These are phyloP conservation scores for Molossus molossus DNA, from an alignment of 2,797 vertebrate species.

Conservation along the genomic window DNA sequence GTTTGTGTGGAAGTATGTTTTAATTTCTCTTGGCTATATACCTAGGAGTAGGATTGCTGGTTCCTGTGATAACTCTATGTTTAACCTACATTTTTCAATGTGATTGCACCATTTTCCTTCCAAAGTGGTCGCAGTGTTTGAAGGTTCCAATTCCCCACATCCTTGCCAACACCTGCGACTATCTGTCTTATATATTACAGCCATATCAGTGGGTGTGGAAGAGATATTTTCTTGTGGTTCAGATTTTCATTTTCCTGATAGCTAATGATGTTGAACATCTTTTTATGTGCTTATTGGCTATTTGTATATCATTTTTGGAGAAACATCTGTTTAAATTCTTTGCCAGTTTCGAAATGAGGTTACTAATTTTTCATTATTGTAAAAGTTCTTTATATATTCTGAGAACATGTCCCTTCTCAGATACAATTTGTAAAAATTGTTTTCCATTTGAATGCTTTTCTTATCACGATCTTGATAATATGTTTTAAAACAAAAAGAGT, in stretches of 20 bases:
- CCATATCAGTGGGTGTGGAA: not conserved
- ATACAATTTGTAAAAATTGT: not conserved
- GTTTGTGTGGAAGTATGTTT: not conserved
- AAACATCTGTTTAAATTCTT: not conserved
- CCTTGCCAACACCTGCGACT: not conserved
- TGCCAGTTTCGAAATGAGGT: not conserved
- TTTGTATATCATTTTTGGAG: not conserved
- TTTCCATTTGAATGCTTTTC: not conserved
- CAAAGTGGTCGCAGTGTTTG: not conserved
- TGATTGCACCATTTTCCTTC: not conserved
- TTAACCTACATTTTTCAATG: not conserved
- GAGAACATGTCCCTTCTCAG: not conserved
- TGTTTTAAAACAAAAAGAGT: not conserved
- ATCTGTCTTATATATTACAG: not conserved
- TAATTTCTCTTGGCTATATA: too few relatives aligned
- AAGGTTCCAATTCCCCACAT: not conserved
- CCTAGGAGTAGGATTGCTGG: not conserved
- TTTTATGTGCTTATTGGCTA: not conserved
- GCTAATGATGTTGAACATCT: not conserved
- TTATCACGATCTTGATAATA: not conserved
- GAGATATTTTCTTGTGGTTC: not conserved
- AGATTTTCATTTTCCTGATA: not conserved
- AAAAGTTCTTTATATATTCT: not conserved
- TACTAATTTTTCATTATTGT: not conserved
- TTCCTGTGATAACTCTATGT: not conserved